Evolutionary conservation across 2,797 vertebrate genomes (phyloP).

Genomic region (Mico argentatus): DNA sequence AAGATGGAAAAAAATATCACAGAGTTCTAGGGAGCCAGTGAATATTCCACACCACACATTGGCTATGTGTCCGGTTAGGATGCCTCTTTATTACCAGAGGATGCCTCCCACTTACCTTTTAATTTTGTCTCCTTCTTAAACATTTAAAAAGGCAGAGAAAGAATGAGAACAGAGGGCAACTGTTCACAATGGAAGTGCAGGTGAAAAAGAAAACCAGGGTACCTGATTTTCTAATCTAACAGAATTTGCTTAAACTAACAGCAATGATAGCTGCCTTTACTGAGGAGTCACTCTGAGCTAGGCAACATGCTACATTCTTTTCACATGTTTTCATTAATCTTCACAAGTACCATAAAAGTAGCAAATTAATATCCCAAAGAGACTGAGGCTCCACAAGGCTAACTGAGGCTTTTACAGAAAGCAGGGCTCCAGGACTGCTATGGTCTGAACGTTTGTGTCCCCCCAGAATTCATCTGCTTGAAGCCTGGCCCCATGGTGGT

Average conservation of each 20-base stretch:
- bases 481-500: neutral
- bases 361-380: neutral
- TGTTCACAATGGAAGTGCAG: fast-evolving
- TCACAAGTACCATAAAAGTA: neutral
- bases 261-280: neutral
- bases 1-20: neutral
- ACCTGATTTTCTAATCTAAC: neutral
- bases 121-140: neutral
- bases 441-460: neutral
- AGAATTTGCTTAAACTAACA: neutral
- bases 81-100: neutral
- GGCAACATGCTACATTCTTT: neutral
- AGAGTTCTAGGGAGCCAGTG: neutral
- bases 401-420: neutral
- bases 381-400: neutral
- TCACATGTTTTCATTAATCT: neutral
- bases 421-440: neutral
- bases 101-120: neutral
- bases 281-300: neutral
- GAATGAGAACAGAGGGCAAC: neutral
- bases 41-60: neutral
- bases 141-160: neutral
- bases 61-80: neutral
- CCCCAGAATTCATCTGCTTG: neutral
- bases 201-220: neutral